phyloP scores from a whole-genome alignment of 2,888 invertebrate species.

The Leptinotarsa haldemani region DNA sequence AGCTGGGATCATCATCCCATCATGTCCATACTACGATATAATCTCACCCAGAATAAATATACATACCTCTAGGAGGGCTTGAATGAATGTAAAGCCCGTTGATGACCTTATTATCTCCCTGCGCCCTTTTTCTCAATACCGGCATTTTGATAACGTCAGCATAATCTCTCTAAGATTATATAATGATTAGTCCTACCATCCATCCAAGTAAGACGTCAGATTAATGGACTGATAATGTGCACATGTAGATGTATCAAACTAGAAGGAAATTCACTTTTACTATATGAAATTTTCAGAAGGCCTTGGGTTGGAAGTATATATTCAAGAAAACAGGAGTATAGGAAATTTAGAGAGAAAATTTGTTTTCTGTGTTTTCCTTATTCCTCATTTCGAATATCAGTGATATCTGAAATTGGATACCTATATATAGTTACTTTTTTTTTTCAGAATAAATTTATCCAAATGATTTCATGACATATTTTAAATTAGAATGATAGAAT shows the following conservation, averaged over 20 bases:
- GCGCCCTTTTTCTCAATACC: constrained; percentile 49
- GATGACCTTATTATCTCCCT: constrained; percentile 44
- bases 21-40: background rate
- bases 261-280: constrained; percentile 6
- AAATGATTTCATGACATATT: too few species aligned
- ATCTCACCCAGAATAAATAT: constrained; percentile 8
- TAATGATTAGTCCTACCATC: constrained; percentile 18
- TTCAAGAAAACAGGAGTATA: background rate
- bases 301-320: background rate
- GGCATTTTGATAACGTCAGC: constrained; percentile 49
- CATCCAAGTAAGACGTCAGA: constrained; percentile 27
- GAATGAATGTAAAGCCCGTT: constrained; percentile 74
- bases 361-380: too few species aligned
- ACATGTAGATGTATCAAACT: constrained; percentile 1
- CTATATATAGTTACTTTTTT: too few species aligned
- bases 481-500: too few species aligned
- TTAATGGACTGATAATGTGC: constrained; percentile 21
- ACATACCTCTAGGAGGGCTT: constrained; percentile 74
- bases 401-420: too few species aligned
- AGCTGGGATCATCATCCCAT: too few species aligned
- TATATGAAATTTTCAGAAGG: background rate
- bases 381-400: too few species aligned
- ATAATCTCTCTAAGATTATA: constrained; percentile 21
- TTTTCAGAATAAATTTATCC: too few species aligned
- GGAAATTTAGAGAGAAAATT: background rate